These are phyloP conservation scores for Peromyscus californicus DNA, from an alignment of 2,113 vertebrate genomes.

Conservation along the genomic window DNA sequence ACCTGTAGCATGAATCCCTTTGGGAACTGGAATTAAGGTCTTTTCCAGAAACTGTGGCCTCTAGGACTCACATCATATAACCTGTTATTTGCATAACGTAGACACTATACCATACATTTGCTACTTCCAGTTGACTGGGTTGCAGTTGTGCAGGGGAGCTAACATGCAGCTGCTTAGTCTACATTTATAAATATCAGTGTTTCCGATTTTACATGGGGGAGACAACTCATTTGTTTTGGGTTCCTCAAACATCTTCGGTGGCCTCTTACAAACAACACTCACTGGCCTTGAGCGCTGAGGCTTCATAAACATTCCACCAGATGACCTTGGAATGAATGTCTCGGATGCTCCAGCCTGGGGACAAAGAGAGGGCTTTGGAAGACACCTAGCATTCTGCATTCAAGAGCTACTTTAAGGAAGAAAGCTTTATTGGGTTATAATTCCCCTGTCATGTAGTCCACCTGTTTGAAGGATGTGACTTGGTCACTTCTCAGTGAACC, in stretches of 20 bases:
- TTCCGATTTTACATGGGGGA: conserved; percentile 10
- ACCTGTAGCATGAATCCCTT: background rate
- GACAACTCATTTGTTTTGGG: background rate
- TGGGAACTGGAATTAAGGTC: background rate
- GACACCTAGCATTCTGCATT: background rate
- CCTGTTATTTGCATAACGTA: background rate
- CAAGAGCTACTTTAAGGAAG: background rate
- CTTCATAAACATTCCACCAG: background rate
- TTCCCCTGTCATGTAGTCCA: background rate
- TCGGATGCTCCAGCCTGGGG: background rate
- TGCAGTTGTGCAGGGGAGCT: background rate
- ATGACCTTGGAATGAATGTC: background rate
- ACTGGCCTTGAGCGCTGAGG: background rate
- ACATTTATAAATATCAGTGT: background rate
- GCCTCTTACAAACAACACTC: background rate
- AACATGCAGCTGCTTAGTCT: background rate
- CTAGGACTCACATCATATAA: background rate
- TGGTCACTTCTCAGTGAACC: background rate
- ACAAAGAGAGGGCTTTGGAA: background rate
- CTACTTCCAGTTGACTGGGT: background rate
- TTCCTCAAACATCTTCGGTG: background rate
- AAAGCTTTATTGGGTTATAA: background rate
- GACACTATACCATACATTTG: background rate
- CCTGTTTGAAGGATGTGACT: background rate
- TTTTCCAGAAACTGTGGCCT: background rate